Base-by-base conservation (phyloP, 2,797 vertebrate genomes). In the Lindbergichthys nudifrons region DNA sequence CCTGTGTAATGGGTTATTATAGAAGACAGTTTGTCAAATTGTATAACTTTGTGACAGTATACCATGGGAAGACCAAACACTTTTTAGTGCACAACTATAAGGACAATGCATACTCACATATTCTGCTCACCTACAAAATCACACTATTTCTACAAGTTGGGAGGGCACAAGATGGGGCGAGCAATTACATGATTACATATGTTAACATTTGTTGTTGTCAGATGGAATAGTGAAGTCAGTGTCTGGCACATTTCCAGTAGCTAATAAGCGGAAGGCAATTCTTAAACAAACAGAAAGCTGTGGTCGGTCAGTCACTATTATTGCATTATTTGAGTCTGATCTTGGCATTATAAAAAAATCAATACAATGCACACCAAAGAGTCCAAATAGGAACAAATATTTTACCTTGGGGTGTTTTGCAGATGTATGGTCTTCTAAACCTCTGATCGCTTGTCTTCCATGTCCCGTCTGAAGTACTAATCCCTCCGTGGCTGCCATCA, bases 381-480 rank as follows among this genome's bases (percentile, higher is more conserved):
- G 51, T 62, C 21, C 42, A 46, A 6, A 12, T 46, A 7, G 19
- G 45, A 45, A 48, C 2, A 26, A 19, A 18, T 10, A 36, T 16
- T 43, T 70, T 70, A 85, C 83, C 65, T 79, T 81, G 81, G 46
- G 51, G 23, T 42, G 65, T 70, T 75, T 85, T 76, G 43, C 83
- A 85, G 65, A 85, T 85, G 48, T 76, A 79, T 3, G 72, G 19
- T 41, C 45, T 62, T 1, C 0, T 0, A 13, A 4, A 1, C 7
- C 8, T 0, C 0, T 0, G 0, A 5, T 0, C 0, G 2, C 3
- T 19, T 11, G 47, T 4, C 9, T 0, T 23, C 83, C 83, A 85
- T 39, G 21, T 50, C 15, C 83, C 83, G 43, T 65, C 14, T 1
- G 3, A 16, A 26, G 65, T 2, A 1, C 9, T 8, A 26, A 81